Percentiles rank a stretch among this genome's conserved stretches.
phyloP scores from a whole-genome alignment of 2,113 vertebrate genomes.

The Forbesichthys agassizii region DNA sequence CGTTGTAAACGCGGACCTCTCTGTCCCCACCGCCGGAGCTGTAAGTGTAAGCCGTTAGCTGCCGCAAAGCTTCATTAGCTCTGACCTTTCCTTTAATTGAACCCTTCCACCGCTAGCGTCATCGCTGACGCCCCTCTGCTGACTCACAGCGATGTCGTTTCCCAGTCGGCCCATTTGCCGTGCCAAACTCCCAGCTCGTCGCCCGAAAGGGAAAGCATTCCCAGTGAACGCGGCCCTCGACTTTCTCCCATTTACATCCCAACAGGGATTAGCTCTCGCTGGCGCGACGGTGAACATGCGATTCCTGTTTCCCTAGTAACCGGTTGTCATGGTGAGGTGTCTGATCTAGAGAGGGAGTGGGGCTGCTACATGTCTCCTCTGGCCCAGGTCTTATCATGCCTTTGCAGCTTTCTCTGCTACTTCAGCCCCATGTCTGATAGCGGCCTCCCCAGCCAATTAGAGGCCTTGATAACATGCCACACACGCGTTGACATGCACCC shows the following conservation, averaged over 20 bases:
- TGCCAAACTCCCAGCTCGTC: conserved; percentile 13
- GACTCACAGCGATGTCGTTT: conserved; percentile 8
- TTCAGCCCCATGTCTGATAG: conserved; percentile 48
- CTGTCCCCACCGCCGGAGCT: conserved; percentile 21
- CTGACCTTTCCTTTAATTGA: conserved; percentile 73
- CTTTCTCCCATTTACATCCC: conserved; percentile 28
- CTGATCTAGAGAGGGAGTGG: conserved; percentile 1
- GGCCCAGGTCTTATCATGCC: conserved; percentile 61
- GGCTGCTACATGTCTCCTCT: conserved; percentile 30
- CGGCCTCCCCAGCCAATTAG: conserved; percentile 43
- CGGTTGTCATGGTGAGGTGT: conserved; percentile 48
- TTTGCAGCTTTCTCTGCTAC: conserved; percentile 52
- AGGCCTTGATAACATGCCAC: conserved; percentile 50
- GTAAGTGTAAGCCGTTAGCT: conserved; percentile 52
- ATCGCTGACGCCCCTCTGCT: conserved; percentile 10
- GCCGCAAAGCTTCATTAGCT: conserved; percentile 61
- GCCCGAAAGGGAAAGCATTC: conserved; percentile 7
- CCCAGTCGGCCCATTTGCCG: neutral
- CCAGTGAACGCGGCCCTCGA: neutral
- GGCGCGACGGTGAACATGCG: conserved; percentile 43
- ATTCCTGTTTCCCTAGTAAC: conserved; percentile 66
- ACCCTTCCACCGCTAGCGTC: conserved; percentile 21
- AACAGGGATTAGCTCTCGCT: conserved; percentile 41
- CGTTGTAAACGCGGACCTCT: conserved; percentile 18
- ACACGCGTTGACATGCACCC: conserved; percentile 28